Evolutionary conservation across 1,140 invertebrate species (phyloP).

Genomic region (Euwallacea fornicatus): DNA sequence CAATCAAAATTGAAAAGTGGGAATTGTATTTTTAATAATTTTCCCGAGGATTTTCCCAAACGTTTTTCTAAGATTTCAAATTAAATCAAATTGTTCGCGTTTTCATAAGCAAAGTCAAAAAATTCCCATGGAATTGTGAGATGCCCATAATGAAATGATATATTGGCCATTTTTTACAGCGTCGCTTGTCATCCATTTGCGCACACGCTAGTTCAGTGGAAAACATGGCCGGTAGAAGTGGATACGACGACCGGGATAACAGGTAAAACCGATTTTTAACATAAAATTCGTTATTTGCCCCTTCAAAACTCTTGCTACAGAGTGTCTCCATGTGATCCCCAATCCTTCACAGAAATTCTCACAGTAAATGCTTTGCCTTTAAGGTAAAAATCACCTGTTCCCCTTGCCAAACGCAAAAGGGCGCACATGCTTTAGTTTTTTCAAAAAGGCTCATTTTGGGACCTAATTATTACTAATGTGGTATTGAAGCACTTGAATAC

Average conservation of each 20-base stretch:
- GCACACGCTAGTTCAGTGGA: constrained; percentile 26
- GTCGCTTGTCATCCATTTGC: constrained; percentile 27
- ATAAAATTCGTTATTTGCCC: not conserved
- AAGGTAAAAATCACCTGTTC: too few species aligned
- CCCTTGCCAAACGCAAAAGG: constrained; percentile 14
- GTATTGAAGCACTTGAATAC: too few species aligned
- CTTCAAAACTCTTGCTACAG: not conserved
- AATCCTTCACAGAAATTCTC: too few species aligned
- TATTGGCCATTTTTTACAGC: constrained; percentile 25
- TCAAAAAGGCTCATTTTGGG: too few species aligned
- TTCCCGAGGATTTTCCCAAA: not conserved
- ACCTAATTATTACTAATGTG: too few species aligned
- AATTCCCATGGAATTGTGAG: not conserved
- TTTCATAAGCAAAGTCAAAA: not conserved
- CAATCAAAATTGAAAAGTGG: not conserved
- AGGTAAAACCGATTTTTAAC: constrained; percentile 46
- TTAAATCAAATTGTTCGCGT: not conserved
- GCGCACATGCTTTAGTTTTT: constrained; percentile 40
- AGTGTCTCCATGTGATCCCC: too few species aligned
- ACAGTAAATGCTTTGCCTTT: too few species aligned
- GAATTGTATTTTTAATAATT: not conserved
- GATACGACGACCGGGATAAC: constrained; percentile 52
- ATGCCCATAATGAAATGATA: constrained; percentile 26
- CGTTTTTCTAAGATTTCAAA: not conserved
- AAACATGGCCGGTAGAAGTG: constrained; percentile 53